Conservation (phyloP, 64 coral and sea anemone species). For the Montipora foliosa region DNA sequence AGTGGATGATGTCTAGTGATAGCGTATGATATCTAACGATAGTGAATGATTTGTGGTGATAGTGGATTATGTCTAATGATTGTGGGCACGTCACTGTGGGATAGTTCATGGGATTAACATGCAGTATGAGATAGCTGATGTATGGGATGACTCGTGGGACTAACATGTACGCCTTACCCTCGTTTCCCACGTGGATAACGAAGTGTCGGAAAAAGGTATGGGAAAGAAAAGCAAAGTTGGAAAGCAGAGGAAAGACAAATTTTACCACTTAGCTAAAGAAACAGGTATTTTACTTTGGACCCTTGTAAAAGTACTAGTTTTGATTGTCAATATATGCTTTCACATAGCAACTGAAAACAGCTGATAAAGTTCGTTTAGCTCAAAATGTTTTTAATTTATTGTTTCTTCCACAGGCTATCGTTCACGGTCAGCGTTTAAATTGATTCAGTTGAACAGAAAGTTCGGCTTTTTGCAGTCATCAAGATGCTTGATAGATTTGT, state of each 20-base stretch:
- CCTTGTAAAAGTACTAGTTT: neutral
- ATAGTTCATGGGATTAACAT: too few relatives aligned
- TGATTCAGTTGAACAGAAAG: constrained; percentile 98
- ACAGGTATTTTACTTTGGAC: constrained; percentile 68
- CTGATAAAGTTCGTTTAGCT: neutral
- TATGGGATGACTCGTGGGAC: too few relatives aligned
- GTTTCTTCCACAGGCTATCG: constrained; percentile 75
- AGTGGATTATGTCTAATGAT: too few relatives aligned
- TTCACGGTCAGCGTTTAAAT: constrained; percentile 96
- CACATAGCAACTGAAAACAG: neutral
- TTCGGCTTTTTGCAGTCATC: constrained; percentile 93
- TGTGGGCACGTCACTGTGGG: too few relatives aligned
- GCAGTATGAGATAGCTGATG: too few relatives aligned
- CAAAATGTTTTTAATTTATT: too few relatives aligned
- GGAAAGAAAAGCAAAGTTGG: constrained; percentile 96
- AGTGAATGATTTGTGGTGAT: too few relatives aligned
- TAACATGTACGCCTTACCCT: too few relatives aligned
- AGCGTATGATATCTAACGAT: too few relatives aligned
- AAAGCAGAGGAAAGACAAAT: constrained; percentile 95
- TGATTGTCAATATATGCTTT: neutral
- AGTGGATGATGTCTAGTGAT: too few relatives aligned
- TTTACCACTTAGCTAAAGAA: constrained; percentile 99
- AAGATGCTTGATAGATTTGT: constrained; percentile 89
- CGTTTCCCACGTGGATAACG: too few relatives aligned
- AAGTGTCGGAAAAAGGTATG: constrained; percentile 28